A percentile compares a stretch with the other conserved stretches of the same genome.
These are phyloP conservation scores for Raja brachyura DNA, from an alignment of 2,113 vertebrate genomes.

Conservation along the genomic window DNA sequence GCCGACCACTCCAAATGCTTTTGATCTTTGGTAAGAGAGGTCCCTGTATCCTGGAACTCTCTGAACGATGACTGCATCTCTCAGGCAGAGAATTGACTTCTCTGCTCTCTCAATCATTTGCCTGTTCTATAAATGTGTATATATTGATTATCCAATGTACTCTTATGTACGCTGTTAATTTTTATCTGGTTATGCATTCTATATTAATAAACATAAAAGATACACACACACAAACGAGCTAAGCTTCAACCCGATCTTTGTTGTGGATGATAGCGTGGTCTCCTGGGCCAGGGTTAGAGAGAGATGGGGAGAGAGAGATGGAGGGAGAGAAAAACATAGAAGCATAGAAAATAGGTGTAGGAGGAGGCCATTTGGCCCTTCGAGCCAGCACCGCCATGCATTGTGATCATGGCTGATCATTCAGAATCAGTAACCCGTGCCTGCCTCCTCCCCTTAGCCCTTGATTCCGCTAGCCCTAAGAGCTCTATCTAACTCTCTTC, in stretches of 20 bases:
- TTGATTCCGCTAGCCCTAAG: too few relatives aligned
- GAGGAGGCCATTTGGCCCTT: not conserved
- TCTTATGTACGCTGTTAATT: not conserved
- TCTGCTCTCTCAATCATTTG: not conserved
- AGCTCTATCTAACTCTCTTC: too few relatives aligned
- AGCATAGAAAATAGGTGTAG: too few relatives aligned
- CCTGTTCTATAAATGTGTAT: slow-evolving; percentile 21
- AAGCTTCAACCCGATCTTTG: too few relatives aligned
- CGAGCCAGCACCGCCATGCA: too few relatives aligned
- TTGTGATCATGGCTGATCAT: too few relatives aligned
- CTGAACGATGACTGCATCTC: not conserved
- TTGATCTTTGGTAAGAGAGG: too few relatives aligned
- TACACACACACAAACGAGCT: not conserved
- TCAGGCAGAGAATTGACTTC: not conserved
- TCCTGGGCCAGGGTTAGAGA: not conserved
- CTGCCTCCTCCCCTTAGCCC: too few relatives aligned
- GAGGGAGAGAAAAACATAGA: too few relatives aligned
- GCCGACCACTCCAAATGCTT: not conserved
- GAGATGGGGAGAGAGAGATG: too few relatives aligned
- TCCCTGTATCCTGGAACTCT: not conserved
- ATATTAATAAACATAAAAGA: not conserved
- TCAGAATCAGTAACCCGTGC: too few relatives aligned
- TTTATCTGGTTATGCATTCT: not conserved
- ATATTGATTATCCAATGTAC: not conserved
- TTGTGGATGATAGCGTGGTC: too few relatives aligned